Percentiles rank a stretch among this genome's conserved stretches.
phyloP scores from a whole-genome alignment of 1,140 invertebrate species.

The Drosophila watanabei region DNA sequence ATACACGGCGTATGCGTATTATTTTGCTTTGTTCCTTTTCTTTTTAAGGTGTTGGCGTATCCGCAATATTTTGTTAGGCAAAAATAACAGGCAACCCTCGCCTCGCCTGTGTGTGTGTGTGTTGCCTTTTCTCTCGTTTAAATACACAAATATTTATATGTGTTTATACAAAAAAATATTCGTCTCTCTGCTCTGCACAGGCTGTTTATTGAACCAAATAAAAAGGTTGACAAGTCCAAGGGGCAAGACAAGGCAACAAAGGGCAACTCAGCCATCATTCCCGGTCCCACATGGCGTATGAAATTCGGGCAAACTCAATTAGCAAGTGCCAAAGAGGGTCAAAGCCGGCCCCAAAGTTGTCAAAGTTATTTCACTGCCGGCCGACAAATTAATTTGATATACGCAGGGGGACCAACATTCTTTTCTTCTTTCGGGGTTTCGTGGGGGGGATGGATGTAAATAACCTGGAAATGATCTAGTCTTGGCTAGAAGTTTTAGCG shows the following conservation, averaged over 20 bases:
- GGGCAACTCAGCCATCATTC: slow-evolving; percentile 8
- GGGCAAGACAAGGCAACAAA: slow-evolving; percentile 8
- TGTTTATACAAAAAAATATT: slow-evolving; percentile 54
- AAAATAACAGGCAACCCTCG: slow-evolving; percentile 45
- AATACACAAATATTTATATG: slow-evolving; percentile 40
- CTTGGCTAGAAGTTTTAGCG: slow-evolving; percentile 10
- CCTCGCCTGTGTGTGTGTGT: not conserved
- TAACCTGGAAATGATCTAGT: slow-evolving; percentile 38
- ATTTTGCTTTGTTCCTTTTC: not conserved
- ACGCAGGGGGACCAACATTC: slow-evolving; percentile 3
- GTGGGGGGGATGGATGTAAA: not conserved
- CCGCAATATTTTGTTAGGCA: slow-evolving; percentile 57
- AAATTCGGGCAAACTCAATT: slow-evolving; percentile 47
- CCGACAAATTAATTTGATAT: slow-evolving; percentile 56
- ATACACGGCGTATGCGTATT: slow-evolving; percentile 3
- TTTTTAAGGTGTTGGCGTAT: slow-evolving; percentile 55
- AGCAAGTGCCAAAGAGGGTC: slow-evolving; percentile 53
- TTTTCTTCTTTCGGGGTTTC: not conserved
- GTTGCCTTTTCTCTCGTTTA: slow-evolving; percentile 25
- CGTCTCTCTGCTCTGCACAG: not conserved
- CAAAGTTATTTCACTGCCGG: slow-evolving; percentile 52
- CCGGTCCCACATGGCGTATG: slow-evolving; percentile 50
- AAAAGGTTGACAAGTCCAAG: slow-evolving; percentile 46
- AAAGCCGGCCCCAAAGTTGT: no score
- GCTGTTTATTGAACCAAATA: slow-evolving; percentile 46